phyloP scores from a whole-genome alignment of 2,888 invertebrate species.

The Caenorhabditis sp. region DNA sequence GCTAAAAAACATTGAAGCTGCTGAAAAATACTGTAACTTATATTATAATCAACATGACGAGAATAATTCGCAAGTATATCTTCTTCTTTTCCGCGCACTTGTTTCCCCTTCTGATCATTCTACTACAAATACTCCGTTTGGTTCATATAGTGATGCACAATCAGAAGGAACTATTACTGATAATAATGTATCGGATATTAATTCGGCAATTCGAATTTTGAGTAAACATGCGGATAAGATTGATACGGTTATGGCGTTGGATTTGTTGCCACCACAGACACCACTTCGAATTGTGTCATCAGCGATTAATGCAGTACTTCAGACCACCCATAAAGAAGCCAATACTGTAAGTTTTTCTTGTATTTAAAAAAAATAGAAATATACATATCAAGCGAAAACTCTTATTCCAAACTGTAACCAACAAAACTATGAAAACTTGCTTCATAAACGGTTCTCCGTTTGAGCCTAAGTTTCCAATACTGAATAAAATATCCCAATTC shows the following conservation, averaged over 20 bases:
- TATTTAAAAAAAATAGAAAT: too few species aligned
- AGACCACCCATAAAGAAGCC: slow-evolving; percentile 79
- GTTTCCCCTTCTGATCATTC: slow-evolving; percentile 75
- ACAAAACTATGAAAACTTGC: too few species aligned
- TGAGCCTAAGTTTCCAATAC: too few species aligned
- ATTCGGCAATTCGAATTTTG: slow-evolving; percentile 82
- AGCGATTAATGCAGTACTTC: slow-evolving; percentile 79
- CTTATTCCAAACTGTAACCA: too few species aligned
- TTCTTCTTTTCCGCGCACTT: slow-evolving; percentile 77
- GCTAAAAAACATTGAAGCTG: slow-evolving; percentile 83
- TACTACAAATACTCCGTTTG: slow-evolving; percentile 71
- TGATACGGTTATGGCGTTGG: slow-evolving; percentile 79
- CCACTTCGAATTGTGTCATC: slow-evolving; percentile 79
- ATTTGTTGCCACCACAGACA: slow-evolving; percentile 83
- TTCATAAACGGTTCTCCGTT: too few species aligned
- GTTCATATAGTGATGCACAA: slow-evolving; percentile 28
- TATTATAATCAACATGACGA: slow-evolving; percentile 62
- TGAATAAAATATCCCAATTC: too few species aligned
- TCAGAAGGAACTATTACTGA: slow-evolving; percentile 22
- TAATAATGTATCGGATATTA: slow-evolving; percentile 79
- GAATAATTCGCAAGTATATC: slow-evolving; percentile 71
- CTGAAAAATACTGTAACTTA: slow-evolving; percentile 81
- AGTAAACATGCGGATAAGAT: slow-evolving; percentile 86
- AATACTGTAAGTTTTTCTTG: slow-evolving; percentile 30
- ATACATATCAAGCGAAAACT: too few species aligned